Conservation (phyloP, 2,888 invertebrate genomes). For the Malthinus seriepunctatus region DNA sequence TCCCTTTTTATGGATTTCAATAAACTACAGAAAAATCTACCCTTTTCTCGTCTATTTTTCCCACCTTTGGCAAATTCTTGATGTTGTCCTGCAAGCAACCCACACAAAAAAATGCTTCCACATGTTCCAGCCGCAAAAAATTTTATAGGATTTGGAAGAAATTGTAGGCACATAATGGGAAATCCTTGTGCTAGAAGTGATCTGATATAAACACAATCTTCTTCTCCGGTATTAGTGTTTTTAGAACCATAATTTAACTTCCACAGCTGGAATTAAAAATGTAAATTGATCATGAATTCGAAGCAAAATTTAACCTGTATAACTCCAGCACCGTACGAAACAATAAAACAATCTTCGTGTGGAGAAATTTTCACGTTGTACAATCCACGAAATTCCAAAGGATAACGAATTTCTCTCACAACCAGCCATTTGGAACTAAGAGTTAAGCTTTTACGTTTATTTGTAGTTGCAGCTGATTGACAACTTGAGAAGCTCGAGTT, state of each 20-base stretch:
- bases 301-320: constrained; percentile 55
- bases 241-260: constrained; percentile 37
- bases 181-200: constrained; percentile 39
- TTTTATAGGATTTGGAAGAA: constrained; percentile 38
- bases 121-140: constrained; percentile 48
- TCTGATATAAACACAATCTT: constrained; percentile 30
- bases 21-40: too few species aligned
- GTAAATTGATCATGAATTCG: neutral
- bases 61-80: constrained; percentile 42
- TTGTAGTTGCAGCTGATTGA: neutral
- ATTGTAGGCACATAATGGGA: constrained; percentile 47
- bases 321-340: constrained; percentile 59
- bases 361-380: constrained; percentile 53
- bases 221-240: too few species aligned
- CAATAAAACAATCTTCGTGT: constrained; percentile 54
- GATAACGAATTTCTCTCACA: constrained; percentile 42
- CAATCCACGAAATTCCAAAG: constrained; percentile 46
- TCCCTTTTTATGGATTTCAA: too few species aligned
- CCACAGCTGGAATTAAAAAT: constrained; percentile 37
- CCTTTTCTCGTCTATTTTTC: too few species aligned
- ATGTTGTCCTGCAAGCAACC: constrained; percentile 37
- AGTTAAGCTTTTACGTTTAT: neutral
- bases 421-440: constrained; percentile 24
- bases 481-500: neutral
- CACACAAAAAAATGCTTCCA: constrained; percentile 46